Evolutionary conservation across 2,888 invertebrate species (phyloP), one percentile per base, ranked within the genome.

Genomic region (Euspilapteryx auroguttella): DNA sequence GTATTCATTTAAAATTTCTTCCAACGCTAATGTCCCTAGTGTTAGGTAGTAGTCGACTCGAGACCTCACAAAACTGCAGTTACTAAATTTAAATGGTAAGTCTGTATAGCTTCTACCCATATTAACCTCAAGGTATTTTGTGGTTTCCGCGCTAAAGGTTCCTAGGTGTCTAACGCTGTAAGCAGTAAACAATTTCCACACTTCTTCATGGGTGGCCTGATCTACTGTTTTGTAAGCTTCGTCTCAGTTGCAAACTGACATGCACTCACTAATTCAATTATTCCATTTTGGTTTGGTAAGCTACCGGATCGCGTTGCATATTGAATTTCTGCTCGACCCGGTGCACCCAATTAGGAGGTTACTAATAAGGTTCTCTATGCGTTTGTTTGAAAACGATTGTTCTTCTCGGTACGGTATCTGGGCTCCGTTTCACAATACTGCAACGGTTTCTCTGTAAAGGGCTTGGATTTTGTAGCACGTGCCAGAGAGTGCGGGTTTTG

Each of bases 241-340:
- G n/a, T n/a, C n/a, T n/a, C n/a, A n/a, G n/a, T n/a, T n/a, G n/a
- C 17, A 17, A 8, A 17, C 8, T 17, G 17, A 17, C 55, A 61
- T 50, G 51, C 49, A 44, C 45, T 52, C 55, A 58, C 61, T 64
- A 63, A 66, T 66, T 68, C 54, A 65, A 69, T 66, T 65, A 69
- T 65, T 69, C 63, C 55, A 55, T 66, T 63, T 66, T 63, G 58
- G 65, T 59, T n/a, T n/a, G n/a, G n/a, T n/a, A n/a, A 58, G 55
- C 47, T 47, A 45, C 42, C 48, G 52, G 61, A 65, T 66, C 61
- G 62, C 56, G 47, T 65, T 65, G 66, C 64, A 64, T 68, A 66
- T 64, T 63, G 56, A 65, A 54, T 66, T 63, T 65, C 62, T 58
- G 55, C 45, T 45, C 24, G 35, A 45, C 36, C 41, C 53, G 44